Evolutionary conservation across 1,140 invertebrate species (phyloP), one percentile per base, ranked within the genome.

Genomic region (Trichonephila clavata): DNA sequence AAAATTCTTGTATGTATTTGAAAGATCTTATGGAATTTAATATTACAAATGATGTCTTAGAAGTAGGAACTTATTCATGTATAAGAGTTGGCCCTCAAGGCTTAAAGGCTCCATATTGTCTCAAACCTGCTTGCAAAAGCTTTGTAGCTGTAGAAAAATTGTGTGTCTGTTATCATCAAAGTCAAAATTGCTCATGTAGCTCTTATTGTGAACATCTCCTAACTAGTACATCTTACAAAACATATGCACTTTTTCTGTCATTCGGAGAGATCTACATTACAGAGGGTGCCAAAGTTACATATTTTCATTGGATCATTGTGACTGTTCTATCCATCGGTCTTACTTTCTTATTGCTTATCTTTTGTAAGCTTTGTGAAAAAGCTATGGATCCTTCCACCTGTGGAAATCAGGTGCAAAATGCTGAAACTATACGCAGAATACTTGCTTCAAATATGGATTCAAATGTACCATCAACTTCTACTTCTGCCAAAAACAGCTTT

Each of bases 181-280:
- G 43, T n/a, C 59, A 14, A 10, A 60, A 87, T 63, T 93, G 92
- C 50, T n/a, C 65, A 39, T 93, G 92, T 57, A 80, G 84, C 16
- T 86, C 92, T 39, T 87, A 87, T 27, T 93, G 92, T 50, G n/a
- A 93, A 20, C 59, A 77, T 57, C 10, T 93, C 24, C 24, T 39
- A 8, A 88, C 84, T 7, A 93, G 59, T 63, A 20, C 43, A 59
- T 80, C 65, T 43, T 68, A 88, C 80, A 80, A 87, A 32, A 93
- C 92, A 20, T 93, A 93, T 93, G 92, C 92, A 21, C 61, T 93
- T 6, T 93, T 93, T 57, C 43, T 93, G 20, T 77, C 92, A n/a
- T 93, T 93, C 88, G 92, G 84, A 32, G 92, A 93, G 50, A 81
- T 93, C 21, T 93, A 93, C 43, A 39, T 80, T 7, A 80, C 57